These are phyloP conservation scores for Leptinotarsa rubiginosa DNA, from an alignment of 2,888 invertebrate genomes.

Conservation along the genomic window DNA sequence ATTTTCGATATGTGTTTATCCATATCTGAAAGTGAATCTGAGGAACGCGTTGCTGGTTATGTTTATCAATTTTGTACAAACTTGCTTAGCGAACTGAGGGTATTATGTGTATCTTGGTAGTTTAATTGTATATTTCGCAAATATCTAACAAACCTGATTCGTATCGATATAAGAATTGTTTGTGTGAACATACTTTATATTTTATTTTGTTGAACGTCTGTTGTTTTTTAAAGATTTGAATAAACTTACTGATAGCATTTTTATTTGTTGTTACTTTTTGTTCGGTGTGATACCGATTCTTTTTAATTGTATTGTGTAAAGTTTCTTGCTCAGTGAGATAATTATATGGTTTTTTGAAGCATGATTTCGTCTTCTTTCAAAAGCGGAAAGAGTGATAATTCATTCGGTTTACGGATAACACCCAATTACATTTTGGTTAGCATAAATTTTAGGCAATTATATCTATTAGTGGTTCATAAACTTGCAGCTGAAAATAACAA, in stretches of 20 bases:
- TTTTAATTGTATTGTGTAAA: not conserved
- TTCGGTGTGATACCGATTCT: conserved; percentile 10
- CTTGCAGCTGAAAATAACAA: no score
- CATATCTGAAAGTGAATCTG: not conserved
- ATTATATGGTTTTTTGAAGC: conserved; percentile 13
- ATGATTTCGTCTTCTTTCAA: not conserved
- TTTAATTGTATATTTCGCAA: conserved; percentile 12
- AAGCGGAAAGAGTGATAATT: not conserved
- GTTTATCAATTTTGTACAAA: conserved; percentile 7
- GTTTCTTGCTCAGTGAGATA: conserved; percentile 15
- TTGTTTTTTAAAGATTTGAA: conserved; percentile 25
- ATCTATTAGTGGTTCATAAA: no score
- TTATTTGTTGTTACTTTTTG: conserved; percentile 21
- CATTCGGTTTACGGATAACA: no score
- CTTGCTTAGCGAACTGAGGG: not conserved
- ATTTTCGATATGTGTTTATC: not conserved
- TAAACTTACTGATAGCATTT: conserved; percentile 13
- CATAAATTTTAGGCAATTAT: no score
- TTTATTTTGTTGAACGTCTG: conserved; percentile 27
- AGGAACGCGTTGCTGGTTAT: not conserved
- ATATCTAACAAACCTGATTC: not conserved
- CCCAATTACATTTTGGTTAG: no score
- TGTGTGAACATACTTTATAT: conserved; percentile 24
- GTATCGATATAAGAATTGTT: conserved; percentile 18
- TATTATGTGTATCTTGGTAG: not conserved